Base-by-base conservation (phyloP, 2,797 vertebrate species). In the Trematomus bernacchii region DNA sequence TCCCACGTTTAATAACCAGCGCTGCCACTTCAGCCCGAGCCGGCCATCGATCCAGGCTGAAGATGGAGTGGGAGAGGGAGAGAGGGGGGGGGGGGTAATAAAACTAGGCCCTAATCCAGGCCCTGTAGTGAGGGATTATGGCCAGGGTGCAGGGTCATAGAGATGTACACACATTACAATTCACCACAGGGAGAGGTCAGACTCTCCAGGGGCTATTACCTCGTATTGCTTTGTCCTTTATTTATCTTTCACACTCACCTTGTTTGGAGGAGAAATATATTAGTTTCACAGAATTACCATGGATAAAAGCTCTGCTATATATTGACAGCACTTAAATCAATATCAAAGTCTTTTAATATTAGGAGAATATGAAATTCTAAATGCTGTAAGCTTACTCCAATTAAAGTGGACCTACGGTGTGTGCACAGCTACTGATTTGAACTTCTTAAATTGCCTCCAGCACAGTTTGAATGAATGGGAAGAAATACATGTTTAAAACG, bases 1-100 rank as follows among this genome's bases (percentile, higher is more conserved):
- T 92, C 92, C 87, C 91, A 87, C 81, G 62, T 93, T 95, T 95
- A 95, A 95, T 95, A 95, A 94, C 92, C 80, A 50, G 77, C 77
- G 47, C 79, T 42, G 81, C 85, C 91, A 93, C 89, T 94, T 93
- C 91, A 92, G 89, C 85, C 87, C 13, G 15, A 82, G 89, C 66
- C 51, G 68, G 79, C 86, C 88, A 95, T 96, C 92, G 92, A 95
- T 95, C 93, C 89, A 77, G 79, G 71, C 83, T 82, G 88, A 82
- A 80, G 84, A 67, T 67, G 58, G 82, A 84, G 79, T 23, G n/a
- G 79, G 82, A 64, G 62, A 33, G 3, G 66, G 67, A 60, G 51
- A 81, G 82, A 64, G 62, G 33, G 3, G 66, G 67, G 62, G 51
- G 69, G 54, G 48, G 47, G 80, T 93, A 94, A 96, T 91, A 91